Conservation (phyloP, 1,140 invertebrate genomes). For the Drosophila burlai region DNA sequence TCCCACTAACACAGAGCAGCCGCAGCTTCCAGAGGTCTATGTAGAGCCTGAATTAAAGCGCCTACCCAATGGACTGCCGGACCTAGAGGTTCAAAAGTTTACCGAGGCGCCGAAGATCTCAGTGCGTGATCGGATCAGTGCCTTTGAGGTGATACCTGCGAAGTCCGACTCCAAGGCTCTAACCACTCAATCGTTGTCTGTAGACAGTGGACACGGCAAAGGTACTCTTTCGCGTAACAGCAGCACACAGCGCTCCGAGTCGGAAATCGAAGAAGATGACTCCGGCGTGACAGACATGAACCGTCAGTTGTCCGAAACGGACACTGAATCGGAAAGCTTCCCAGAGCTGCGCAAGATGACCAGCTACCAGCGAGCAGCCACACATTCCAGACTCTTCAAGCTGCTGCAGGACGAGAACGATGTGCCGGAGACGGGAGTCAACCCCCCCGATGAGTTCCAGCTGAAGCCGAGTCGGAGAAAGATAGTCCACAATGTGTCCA, state of each 20-base stretch:
- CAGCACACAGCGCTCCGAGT: slow-evolving; percentile 85
- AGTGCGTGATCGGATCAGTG: slow-evolving; percentile 80
- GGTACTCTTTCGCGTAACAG: slow-evolving; percentile 79
- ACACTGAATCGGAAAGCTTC: slow-evolving; percentile 88
- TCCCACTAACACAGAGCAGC: slow-evolving; percentile 54
- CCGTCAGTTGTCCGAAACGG: slow-evolving; percentile 89
- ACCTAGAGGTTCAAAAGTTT: slow-evolving; percentile 68
- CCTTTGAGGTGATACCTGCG: slow-evolving; percentile 67
- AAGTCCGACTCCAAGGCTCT: slow-evolving; percentile 34
- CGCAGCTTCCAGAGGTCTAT: slow-evolving; percentile 61
- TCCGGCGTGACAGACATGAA: slow-evolving; percentile 91
- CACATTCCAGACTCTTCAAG: slow-evolving; percentile 90
- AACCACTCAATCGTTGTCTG: slow-evolving; percentile 67
- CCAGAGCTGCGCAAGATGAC: slow-evolving; percentile 87
- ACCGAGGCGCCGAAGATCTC: slow-evolving; percentile 70
- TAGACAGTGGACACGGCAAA: slow-evolving; percentile 72
- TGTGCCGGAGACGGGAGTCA: slow-evolving; percentile 81
- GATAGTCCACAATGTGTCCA: slow-evolving; percentile 82
- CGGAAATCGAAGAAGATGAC: slow-evolving; percentile 89
- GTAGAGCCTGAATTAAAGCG: slow-evolving; percentile 59
- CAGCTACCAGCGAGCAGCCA: slow-evolving; percentile 89
- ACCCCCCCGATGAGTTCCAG: slow-evolving; percentile 72
- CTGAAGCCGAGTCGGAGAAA: slow-evolving; percentile 75
- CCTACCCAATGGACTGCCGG: slow-evolving; percentile 64
- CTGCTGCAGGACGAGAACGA: slow-evolving; percentile 88